These are phyloP conservation scores for Oplegnathus fasciatus DNA, from an alignment of 2,113 vertebrate species.

Conservation along the genomic window DNA sequence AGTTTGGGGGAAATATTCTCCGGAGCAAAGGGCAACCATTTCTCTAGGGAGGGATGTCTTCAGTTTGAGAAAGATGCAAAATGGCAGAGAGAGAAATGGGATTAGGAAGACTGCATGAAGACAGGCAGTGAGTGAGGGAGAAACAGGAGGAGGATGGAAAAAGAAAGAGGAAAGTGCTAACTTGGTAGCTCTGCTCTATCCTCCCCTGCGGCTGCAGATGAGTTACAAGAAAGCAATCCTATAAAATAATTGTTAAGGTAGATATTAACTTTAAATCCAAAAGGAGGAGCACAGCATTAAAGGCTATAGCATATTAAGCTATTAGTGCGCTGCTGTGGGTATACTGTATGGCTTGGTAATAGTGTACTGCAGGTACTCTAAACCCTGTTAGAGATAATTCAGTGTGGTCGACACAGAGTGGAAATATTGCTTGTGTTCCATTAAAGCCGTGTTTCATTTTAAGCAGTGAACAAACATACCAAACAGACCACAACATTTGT, in stretches of 20 bases:
- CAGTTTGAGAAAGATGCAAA: slow-evolving; percentile 37
- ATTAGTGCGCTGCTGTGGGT: slow-evolving; percentile 16
- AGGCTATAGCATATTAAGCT: slow-evolving; percentile 12
- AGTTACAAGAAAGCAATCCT: slow-evolving; percentile 29
- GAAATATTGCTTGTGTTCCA: not conserved
- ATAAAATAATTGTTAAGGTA: slow-evolving; percentile 39
- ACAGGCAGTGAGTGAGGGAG: not conserved
- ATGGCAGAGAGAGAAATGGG: slow-evolving; percentile 24
- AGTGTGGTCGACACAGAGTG: not conserved
- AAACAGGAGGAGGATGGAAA: slow-evolving; percentile 8
- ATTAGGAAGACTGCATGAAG: slow-evolving; percentile 23
- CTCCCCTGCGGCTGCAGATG: slow-evolving; percentile 29
- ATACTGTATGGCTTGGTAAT: not conserved
- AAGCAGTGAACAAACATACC: not conserved
- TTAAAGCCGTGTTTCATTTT: not conserved
- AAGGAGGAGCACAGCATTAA: not conserved
- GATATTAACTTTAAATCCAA: slow-evolving; percentile 45
- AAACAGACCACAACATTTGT: not conserved
- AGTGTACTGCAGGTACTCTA: not conserved
- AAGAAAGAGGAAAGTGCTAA: slow-evolving; percentile 9
- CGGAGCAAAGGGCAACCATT: slow-evolving; percentile 28
- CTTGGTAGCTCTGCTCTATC: not conserved
- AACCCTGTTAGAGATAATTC: slow-evolving; percentile 12
- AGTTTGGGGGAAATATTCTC: slow-evolving; percentile 6
- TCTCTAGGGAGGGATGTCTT: not conserved